Percentiles rank a stretch among this genome's conserved stretches.
Conservation (phyloP, 2,888 invertebrate species). For the Dexiosoma caninum region DNA sequence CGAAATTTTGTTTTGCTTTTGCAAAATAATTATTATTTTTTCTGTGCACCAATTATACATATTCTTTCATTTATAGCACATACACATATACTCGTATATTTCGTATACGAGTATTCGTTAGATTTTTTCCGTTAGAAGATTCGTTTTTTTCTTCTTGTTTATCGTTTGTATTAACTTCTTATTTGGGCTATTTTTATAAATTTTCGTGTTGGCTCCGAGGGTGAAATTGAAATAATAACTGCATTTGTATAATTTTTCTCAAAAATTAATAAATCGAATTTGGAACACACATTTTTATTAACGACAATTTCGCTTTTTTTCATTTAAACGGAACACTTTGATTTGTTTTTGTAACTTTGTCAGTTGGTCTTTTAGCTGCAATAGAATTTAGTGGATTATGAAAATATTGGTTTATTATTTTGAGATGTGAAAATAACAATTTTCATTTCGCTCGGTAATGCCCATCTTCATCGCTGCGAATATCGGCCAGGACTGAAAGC, state of each 20-base stretch:
- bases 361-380: background rate
- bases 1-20: conserved; percentile 18
- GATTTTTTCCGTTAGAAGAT: conserved; percentile 31
- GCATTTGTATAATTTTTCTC: conserved; percentile 35
- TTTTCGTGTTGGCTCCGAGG: conserved; percentile 66
- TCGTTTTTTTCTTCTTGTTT: conserved; percentile 48
- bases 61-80: conserved; percentile 58
- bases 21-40: conserved; percentile 37
- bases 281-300: background rate
- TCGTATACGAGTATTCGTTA: conserved; percentile 60
- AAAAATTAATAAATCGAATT: background rate
- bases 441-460: conserved; percentile 48
- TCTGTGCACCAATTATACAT: conserved; percentile 5
- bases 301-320: background rate
- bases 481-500: conserved; percentile 77
- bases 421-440: conserved; percentile 37
- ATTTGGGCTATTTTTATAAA: conserved; percentile 72
- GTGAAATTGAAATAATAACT: conserved; percentile 73
- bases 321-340: background rate
- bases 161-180: conserved; percentile 53
- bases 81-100: too few species aligned
- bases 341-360: background rate
- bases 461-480: conserved; percentile 75
- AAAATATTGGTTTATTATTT: conserved; percentile 20
- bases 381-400: background rate